phyloP scores from a whole-genome alignment of 2,113 vertebrate genomes.

The Coptodon rendalli region DNA sequence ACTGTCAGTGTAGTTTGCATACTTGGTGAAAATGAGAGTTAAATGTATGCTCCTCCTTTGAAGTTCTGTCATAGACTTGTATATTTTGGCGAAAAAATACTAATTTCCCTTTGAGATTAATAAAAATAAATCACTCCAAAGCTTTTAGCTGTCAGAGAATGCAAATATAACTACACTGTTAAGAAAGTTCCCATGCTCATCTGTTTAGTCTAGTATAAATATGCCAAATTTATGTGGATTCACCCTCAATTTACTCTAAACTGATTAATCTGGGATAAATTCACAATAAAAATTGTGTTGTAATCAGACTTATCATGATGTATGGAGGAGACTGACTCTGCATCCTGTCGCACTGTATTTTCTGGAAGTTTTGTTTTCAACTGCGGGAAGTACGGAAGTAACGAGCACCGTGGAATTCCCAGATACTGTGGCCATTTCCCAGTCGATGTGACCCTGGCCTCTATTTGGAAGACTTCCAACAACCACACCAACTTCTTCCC shows the following conservation, averaged over 20 bases:
- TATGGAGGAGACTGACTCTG: background rate
- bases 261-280: background rate
- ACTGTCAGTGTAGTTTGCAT: background rate
- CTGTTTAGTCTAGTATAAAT: background rate
- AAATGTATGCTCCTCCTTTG: background rate
- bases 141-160: background rate
- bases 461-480: conserved; percentile 22
- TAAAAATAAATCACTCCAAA: background rate
- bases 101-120: background rate
- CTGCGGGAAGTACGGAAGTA: conserved; percentile 38
- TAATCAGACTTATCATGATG: background rate
- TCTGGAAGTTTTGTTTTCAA: conserved; percentile 10
- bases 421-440: conserved; percentile 15
- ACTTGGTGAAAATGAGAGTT: background rate
- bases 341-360: conserved; percentile 18
- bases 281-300: background rate
- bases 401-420: conserved; percentile 31
- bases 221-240: background rate
- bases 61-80: background rate
- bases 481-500: background rate
- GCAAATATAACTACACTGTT: background rate
- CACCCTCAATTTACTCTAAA: background rate
- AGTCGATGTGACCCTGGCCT: background rate
- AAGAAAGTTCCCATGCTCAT: background rate
- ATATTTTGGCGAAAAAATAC: background rate